phyloP scores from a whole-genome alignment of 2,113 vertebrate genomes.

The Anser brachyrhynchus region DNA sequence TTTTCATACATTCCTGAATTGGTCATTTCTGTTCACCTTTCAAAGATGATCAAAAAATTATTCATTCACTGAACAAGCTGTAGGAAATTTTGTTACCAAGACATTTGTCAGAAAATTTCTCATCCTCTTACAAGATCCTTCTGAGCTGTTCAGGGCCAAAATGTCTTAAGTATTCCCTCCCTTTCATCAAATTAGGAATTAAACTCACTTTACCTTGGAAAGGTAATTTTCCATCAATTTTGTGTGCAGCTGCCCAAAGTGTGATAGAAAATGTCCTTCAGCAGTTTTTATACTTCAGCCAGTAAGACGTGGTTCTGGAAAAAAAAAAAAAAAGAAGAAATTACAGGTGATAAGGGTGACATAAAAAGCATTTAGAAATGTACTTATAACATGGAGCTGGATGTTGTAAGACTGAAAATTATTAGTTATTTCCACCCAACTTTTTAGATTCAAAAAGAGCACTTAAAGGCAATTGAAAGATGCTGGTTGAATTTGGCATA shows the following conservation, averaged over 20 bases:
- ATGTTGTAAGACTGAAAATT: background rate
- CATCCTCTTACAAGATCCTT: background rate
- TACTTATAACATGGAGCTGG: background rate
- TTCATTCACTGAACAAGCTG: background rate
- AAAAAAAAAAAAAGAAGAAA: background rate
- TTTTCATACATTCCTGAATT: background rate
- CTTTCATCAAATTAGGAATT: slow-evolving; percentile 28
- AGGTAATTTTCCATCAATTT: slow-evolving; percentile 30
- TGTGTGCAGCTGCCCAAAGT: background rate
- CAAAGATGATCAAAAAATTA: background rate
- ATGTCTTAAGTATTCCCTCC: background rate
- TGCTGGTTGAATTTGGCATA: background rate
- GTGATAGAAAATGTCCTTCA: slow-evolving; percentile 9
- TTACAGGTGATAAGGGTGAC: background rate
- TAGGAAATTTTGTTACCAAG: background rate
- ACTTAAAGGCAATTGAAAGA: background rate
- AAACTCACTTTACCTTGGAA: slow-evolving; percentile 18
- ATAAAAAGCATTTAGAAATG: slow-evolving; percentile 16
- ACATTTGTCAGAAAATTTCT: background rate
- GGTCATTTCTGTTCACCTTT: background rate
- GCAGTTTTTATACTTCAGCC: slow-evolving; percentile 8
- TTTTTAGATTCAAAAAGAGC: background rate
- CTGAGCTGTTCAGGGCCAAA: background rate
- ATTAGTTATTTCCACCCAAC: background rate
- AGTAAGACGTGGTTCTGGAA: background rate